Percentiles rank a stretch among this genome's conserved stretches.
Evolutionary conservation across 2,797 vertebrate species (phyloP).

Genomic region (Borostomias antarcticus): DNA sequence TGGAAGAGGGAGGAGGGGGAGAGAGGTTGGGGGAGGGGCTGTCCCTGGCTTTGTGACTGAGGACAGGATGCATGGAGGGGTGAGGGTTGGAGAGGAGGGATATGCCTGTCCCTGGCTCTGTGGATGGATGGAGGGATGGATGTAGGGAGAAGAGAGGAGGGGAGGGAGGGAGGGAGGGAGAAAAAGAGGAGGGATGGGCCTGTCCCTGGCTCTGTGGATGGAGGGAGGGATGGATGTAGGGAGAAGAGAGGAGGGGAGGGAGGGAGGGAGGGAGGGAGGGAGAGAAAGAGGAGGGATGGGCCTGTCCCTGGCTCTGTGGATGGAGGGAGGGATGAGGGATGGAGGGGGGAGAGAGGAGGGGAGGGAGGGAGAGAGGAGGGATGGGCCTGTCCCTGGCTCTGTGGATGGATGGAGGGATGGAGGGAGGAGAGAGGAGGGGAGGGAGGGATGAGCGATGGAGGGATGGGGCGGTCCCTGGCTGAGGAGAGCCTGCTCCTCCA

Average conservation of each 20-base stretch:
- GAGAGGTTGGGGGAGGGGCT: slow-evolving; percentile 16
- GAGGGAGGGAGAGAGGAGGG: not conserved
- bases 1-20: not conserved
- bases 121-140: too few relatives aligned
- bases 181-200: not conserved
- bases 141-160: too few relatives aligned
- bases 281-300: slow-evolving; percentile 36
- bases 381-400: slow-evolving; percentile 6
- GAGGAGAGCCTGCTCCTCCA: slow-evolving; percentile 34
- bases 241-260: not conserved
- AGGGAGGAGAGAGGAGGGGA: not conserved
- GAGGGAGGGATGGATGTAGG: too few relatives aligned
- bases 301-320: slow-evolving; percentile 39
- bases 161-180: not conserved
- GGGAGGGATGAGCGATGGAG: slow-evolving; percentile 14
- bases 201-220: slow-evolving; percentile 5
- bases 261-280: not conserved
- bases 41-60: too few relatives aligned
- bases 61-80: too few relatives aligned
- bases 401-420: too few relatives aligned
- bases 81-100: too few relatives aligned
- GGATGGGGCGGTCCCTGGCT: slow-evolving; percentile 44
- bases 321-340: too few relatives aligned
- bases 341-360: too few relatives aligned
- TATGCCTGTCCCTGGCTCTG: too few relatives aligned